Evolutionary conservation across 2,888 invertebrate genomes (phyloP), one percentile per base, ranked within the genome.

Genomic region (Pollenia labialis): DNA sequence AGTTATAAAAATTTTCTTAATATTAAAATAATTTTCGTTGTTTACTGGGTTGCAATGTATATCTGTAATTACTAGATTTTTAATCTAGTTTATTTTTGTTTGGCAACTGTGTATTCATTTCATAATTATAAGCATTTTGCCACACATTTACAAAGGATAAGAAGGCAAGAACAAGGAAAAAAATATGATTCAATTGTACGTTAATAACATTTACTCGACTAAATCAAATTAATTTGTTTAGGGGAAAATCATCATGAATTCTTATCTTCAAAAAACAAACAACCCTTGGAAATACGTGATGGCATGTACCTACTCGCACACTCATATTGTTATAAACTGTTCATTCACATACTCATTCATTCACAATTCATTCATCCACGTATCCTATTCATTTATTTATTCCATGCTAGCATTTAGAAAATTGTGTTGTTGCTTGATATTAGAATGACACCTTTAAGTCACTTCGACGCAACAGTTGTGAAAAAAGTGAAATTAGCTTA

Each of bases 181-280:
- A 75, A 68, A 68, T 12, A 23, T 66, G 72, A 84, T 84, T 84
- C 71, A 83, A 83, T 77, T 77, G 64, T 66, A 77, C 71, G 56
- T 83, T 83, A 83, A 79, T 84, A 84, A 79, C 64, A 66, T 79
- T 71, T 72, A 58, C 64, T 84, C 42, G 58, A 66, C 77, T 84
- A 84, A 77, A 84, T 77, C 72, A 84, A 84, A 84, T 79, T 84
- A 84, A 84, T 84, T 84, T 77, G 77, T 84, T 84, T 46, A 79
- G 83, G 77, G 72, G 66, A 84, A 77, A 32, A 84, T 66, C 77
- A 79, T 79, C 64, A 72, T 72, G 71, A 84, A 84, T 72, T 84
- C 77, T 74, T 79, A 79, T 79, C 56, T 66, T 32, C 50, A 54
- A 77, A 77, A 69, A 83, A n/a, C 72, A 79, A 79, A 77, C 64